These are phyloP conservation scores for Oscheius sp. DNA, from an alignment of 2,888 invertebrate species.

Conservation along the genomic window DNA sequence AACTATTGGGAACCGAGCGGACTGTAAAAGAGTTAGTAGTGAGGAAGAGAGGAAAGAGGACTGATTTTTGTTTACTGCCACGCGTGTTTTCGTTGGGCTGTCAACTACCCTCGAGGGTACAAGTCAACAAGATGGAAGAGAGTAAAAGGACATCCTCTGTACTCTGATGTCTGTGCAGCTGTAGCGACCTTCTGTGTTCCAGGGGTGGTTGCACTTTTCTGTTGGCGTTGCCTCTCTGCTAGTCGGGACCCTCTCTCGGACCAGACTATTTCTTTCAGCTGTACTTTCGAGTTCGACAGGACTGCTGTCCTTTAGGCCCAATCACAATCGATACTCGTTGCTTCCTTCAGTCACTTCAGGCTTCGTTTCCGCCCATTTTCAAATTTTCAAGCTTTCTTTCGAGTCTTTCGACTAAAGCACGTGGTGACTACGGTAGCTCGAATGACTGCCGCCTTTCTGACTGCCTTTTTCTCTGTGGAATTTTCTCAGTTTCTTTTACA, in stretches of 20 bases:
- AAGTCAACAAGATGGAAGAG: too few species aligned
- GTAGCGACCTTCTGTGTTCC: slow-evolving; percentile 1
- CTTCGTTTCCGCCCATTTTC: neutral
- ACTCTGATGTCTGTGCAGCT: too few species aligned
- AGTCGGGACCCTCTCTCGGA: slow-evolving; percentile 20
- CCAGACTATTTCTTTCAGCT: slow-evolving; percentile 26
- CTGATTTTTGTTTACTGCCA: too few species aligned
- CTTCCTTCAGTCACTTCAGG: neutral
- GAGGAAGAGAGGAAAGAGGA: too few species aligned
- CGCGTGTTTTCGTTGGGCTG: too few species aligned
- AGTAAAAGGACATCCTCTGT: too few species aligned
- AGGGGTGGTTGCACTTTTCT: slow-evolving; percentile 24
- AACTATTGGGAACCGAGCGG: too few species aligned
- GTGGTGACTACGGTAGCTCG: neutral
- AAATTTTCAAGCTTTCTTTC: too few species aligned
- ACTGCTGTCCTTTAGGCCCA: slow-evolving; percentile 34
- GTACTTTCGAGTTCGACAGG: slow-evolving; percentile 33
- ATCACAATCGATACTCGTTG: slow-evolving; percentile 34
- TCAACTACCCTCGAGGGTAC: too few species aligned
- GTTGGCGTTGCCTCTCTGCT: slow-evolving; percentile 29
- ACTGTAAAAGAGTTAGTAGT: too few species aligned
- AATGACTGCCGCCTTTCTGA: neutral
- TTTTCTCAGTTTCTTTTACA: neutral
- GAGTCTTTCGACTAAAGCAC: neutral
- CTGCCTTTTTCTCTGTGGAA: neutral